Evolutionary conservation across 1,140 invertebrate genomes (phyloP).

Genomic region (Semibalanus balanoides): DNA sequence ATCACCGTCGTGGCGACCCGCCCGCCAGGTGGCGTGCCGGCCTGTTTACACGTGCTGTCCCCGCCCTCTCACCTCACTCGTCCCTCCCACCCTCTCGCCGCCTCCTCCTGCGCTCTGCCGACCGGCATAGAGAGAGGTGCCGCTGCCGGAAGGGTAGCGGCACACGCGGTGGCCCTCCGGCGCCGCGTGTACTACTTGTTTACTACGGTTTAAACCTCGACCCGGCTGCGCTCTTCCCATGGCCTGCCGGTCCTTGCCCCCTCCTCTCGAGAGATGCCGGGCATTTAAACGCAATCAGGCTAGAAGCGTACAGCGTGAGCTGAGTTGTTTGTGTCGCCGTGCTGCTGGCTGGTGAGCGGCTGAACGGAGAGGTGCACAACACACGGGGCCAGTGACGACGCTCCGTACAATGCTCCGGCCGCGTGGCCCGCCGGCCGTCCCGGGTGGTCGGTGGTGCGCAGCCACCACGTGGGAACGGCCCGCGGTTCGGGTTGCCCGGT

Average conservation of each 20-base stretch:
- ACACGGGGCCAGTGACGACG: no score
- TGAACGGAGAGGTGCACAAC: neutral
- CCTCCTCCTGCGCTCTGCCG: no score
- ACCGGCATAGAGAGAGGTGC: no score
- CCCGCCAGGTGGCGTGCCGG: neutral
- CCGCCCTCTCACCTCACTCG: no score
- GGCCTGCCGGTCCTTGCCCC: neutral
- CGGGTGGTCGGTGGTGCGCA: neutral
- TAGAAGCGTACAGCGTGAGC: neutral
- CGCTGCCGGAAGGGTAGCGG: neutral
- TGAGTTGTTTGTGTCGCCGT: neutral
- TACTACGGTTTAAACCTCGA: neutral
- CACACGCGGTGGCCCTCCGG: neutral
- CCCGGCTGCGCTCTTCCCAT: neutral
- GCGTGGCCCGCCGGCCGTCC: no score
- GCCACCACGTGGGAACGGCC: neutral
- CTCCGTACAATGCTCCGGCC: neutral
- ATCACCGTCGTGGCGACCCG: no score
- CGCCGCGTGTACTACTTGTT: neutral
- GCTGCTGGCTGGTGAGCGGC: no score
- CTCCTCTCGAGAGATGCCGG: neutral
- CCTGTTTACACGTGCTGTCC: neutral
- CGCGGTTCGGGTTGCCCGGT: no score
- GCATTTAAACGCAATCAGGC: neutral
- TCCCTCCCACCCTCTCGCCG: no score